These are phyloP conservation scores for Panorpa germanica DNA, from an alignment of 2,888 invertebrate species.

Conservation along the genomic window DNA sequence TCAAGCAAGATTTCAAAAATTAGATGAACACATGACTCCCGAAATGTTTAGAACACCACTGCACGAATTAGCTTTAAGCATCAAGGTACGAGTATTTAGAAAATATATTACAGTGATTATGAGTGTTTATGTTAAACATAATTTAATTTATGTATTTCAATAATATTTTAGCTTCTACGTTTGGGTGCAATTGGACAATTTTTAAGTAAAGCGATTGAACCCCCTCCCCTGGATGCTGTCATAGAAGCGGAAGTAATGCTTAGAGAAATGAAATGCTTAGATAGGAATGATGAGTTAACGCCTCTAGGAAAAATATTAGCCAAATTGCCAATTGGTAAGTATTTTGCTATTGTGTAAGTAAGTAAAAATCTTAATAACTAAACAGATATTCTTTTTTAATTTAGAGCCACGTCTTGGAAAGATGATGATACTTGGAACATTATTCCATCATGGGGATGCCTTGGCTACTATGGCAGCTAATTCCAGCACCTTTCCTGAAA, in stretches of 20 bases:
- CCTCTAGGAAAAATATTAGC: conserved; percentile 87
- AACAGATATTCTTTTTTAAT: not conserved
- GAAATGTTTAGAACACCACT: conserved; percentile 97
- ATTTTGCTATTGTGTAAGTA: too few species aligned
- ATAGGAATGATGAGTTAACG: conserved; percentile 71
- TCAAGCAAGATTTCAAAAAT: conserved; percentile 43
- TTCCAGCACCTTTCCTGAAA: conserved; percentile 88
- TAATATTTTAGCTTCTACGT: conserved; percentile 42
- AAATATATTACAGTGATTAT: not conserved
- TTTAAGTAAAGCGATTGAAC: conserved; percentile 86
- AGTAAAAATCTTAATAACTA: too few species aligned
- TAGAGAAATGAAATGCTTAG: conserved; percentile 81
- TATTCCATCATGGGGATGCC: conserved; percentile 80
- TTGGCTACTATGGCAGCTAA: conserved; percentile 88
- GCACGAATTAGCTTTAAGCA: conserved; percentile 83
- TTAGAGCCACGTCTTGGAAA: conserved; percentile 86
- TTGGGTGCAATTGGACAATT: conserved; percentile 89
- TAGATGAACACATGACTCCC: conserved; percentile 84
- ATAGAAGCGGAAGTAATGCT: conserved; percentile 85
- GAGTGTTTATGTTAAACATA: too few species aligned
- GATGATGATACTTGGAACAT: conserved; percentile 89
- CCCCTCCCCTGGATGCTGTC: conserved; percentile 93
- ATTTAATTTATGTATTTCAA: not conserved
- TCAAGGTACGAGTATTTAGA: conserved; percentile 27
- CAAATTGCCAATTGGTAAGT: conserved; percentile 59